phyloP scores from a whole-genome alignment of 2,888 invertebrate species.

The Teleiodes luculella region DNA sequence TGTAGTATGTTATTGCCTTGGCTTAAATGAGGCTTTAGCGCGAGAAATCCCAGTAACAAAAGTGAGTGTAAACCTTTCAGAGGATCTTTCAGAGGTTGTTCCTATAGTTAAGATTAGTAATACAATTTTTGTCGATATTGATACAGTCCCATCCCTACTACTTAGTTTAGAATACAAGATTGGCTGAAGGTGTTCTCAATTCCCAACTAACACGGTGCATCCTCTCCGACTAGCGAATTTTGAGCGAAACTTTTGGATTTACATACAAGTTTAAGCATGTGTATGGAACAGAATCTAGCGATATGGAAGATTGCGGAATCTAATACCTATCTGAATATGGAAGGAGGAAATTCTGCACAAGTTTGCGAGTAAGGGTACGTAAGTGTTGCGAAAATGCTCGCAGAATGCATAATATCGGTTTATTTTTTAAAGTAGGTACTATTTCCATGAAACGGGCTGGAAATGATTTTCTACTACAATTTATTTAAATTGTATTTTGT shows the following conservation, averaged over 20 bases:
- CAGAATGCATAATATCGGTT: background rate
- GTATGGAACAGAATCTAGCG: background rate
- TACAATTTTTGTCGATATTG: constrained; percentile 18
- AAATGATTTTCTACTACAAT: too few species aligned
- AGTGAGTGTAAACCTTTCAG: too few species aligned
- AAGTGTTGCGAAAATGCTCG: background rate
- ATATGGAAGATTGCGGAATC: background rate
- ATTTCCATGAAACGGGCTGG: too few species aligned
- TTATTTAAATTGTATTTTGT: too few species aligned
- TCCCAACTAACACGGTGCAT: constrained; percentile 20
- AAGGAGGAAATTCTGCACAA: background rate
- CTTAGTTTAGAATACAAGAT: constrained; percentile 32
- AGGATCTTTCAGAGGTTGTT: too few species aligned
- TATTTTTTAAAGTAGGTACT: too few species aligned
- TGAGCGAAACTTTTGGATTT: background rate
- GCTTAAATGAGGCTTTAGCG: too few species aligned
- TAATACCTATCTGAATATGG: background rate
- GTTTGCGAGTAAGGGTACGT: background rate
- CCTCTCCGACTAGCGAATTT: background rate
- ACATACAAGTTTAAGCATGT: background rate
- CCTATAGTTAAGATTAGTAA: too few species aligned
- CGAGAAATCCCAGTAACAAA: too few species aligned
- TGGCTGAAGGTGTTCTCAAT: constrained; percentile 31
- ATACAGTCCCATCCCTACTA: constrained; percentile 27
- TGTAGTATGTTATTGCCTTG: too few species aligned